These are phyloP conservation scores for Desmophyllum pertusum DNA, from an alignment of 92 coral and sea anemone genomes.

Conservation along the genomic window DNA sequence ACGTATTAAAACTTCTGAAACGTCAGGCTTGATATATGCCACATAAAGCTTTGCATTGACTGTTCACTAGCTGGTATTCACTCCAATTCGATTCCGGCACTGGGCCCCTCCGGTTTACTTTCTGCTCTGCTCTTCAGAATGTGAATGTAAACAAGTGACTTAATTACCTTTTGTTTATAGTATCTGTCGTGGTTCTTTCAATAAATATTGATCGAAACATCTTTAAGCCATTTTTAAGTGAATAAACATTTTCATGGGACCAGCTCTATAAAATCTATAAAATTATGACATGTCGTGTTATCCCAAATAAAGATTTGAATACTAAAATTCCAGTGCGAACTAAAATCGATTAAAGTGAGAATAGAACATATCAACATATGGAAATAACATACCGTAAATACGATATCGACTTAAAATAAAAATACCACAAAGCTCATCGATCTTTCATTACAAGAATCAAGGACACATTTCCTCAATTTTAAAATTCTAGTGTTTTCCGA, in stretches of 20 bases:
- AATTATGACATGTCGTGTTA: neutral
- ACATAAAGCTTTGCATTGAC: neutral
- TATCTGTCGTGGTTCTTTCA: slow-evolving; percentile 5
- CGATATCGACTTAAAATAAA: no score
- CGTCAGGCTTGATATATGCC: neutral
- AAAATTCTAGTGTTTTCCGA: no score
- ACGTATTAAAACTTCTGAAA: no score
- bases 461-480: neutral
- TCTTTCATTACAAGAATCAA: neutral
- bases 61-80: neutral
- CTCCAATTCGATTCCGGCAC: neutral
- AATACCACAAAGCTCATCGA: neutral
- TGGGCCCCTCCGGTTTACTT: neutral
- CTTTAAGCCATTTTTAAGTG: slow-evolving; percentile 9
- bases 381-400: neutral
- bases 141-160: slow-evolving; percentile 2
- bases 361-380: neutral
- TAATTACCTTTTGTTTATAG: slow-evolving; percentile 5
- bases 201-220: slow-evolving; percentile 28
- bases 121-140: neutral
- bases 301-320: neutral
- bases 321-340: neutral
- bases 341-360: neutral
- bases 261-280: no score
- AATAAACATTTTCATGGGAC: neutral